Base-by-base conservation (phyloP, 1,140 invertebrate genomes). In the Micrasema minimum region DNA sequence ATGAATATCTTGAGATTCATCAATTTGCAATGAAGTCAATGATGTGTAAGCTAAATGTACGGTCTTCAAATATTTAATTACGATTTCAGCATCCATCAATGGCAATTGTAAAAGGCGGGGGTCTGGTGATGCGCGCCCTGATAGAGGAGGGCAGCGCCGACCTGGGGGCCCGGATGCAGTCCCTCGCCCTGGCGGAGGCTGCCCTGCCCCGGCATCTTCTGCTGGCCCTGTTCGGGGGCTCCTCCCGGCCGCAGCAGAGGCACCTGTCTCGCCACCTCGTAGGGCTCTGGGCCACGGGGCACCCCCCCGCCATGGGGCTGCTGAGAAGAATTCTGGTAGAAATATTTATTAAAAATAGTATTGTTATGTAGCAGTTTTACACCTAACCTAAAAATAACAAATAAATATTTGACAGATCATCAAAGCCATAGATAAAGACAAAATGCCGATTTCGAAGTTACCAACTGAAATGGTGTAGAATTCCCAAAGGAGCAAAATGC, bases 41-140 rank as follows among this genome's bases (percentile, higher is more conserved):
- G n/a, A n/a, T n/a, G n/a, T n/a, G n/a, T n/a, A n/a, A n/a, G n/a
- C n/a, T n/a, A n/a, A n/a, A n/a, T n/a, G n/a, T n/a, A n/a, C n/a
- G n/a, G 26, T 31, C 2, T 31, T 31, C 26, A 31, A 20, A 11
- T 20, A 7, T 48, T 48, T 16, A 22, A 11, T 20, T 20, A 43
- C 2, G 51, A 23, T 68, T 68, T 2, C 80, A 96, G 89, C 97
- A 99, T 87, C 96, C 96, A 9, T 99, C 96, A 1, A 88, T 98
- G 82, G 96, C 97, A 1, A 96, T 99, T 75, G 95, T 99, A 0
- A 99, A 99, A 85, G 97, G 98, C 9, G 97, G 97, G 2, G 97
- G 98, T 2, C 83, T 99, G 57, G 93, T 99, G 22, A 95, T 99
- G 91, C 90, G 97, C 76, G 97, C 98, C 16, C 91, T 99, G 14